Evolutionary conservation across 2,888 invertebrate species (phyloP).

Genomic region (Ectropis crepuscularia): DNA sequence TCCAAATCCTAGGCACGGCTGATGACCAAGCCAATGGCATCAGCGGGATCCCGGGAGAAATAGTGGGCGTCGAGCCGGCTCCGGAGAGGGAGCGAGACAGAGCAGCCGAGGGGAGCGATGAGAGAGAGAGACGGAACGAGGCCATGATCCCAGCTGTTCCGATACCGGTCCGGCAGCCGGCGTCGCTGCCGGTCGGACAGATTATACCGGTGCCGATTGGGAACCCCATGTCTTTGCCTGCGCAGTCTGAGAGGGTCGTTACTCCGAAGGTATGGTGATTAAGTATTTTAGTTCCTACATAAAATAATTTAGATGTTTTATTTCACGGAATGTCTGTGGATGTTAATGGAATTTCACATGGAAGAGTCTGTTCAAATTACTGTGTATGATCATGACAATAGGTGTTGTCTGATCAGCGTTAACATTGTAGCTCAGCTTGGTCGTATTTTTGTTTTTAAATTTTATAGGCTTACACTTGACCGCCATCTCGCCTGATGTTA

Average conservation of each 20-base stretch:
- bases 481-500: no score
- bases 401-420: no score
- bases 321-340: background rate
- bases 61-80: constrained; percentile 85
- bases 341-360: no score
- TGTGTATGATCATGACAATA: no score
- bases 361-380: no score
- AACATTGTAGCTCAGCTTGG: no score
- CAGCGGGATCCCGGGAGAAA: constrained; percentile 86
- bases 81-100: constrained; percentile 55
- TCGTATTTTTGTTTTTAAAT: no score
- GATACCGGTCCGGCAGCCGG: constrained; percentile 36
- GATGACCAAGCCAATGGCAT: constrained; percentile 88
- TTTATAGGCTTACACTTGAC: no score
- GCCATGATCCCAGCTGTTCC: constrained; percentile 37
- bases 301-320: background rate
- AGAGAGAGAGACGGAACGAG: constrained; percentile 41
- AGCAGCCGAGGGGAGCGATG: constrained; percentile 36
- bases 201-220: no score
- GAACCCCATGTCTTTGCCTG: constrained; percentile 1
- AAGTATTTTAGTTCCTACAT: background rate
- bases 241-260: constrained; percentile 51
- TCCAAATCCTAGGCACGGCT: constrained; percentile 89
- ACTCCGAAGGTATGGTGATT: constrained; percentile 62
- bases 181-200: constrained; percentile 16